Conservation (phyloP, 1,140 invertebrate genomes). For the Penaeus japonicus region DNA sequence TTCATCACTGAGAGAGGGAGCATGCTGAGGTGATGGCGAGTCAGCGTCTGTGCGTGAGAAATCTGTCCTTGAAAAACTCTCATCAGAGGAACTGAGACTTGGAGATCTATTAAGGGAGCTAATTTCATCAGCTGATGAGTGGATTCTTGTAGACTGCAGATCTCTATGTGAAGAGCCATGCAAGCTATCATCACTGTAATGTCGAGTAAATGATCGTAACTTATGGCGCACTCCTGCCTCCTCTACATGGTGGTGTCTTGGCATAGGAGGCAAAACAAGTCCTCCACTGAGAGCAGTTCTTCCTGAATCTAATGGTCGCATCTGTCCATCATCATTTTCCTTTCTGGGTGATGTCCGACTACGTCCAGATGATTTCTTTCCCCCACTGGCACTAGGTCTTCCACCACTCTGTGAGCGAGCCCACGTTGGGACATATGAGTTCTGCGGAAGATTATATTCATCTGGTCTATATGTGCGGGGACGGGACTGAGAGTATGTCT, state of each 20-base stretch:
- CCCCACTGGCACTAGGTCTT: slow-evolving; percentile 18
- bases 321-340: slow-evolving; percentile 34
- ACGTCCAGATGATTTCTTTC: slow-evolving; percentile 34
- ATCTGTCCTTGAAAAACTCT: slow-evolving; percentile 75
- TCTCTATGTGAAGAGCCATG: slow-evolving; percentile 65
- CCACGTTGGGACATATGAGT: slow-evolving; percentile 36
- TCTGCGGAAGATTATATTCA: slow-evolving; percentile 44
- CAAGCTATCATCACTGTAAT: slow-evolving; percentile 73
- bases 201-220: slow-evolving; percentile 64
- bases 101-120: slow-evolving; percentile 80
- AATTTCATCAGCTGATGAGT: slow-evolving; percentile 81
- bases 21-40: slow-evolving; percentile 71
- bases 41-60: slow-evolving; percentile 68
- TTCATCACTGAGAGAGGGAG: slow-evolving; percentile 63
- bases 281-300: slow-evolving; percentile 31
- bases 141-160: slow-evolving; percentile 62
- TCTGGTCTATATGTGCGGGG: slow-evolving; percentile 48
- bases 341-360: slow-evolving; percentile 40
- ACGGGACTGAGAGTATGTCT: slow-evolving; percentile 50
- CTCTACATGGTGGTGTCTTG: slow-evolving; percentile 60
- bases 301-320: slow-evolving; percentile 15
- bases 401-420: slow-evolving; percentile 31
- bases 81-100: slow-evolving; percentile 80
- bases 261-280: slow-evolving; percentile 59
- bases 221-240: slow-evolving; percentile 58